Percentiles rank a stretch among this genome's conserved stretches.
These are phyloP conservation scores for Planococcus citri DNA, from an alignment of 1,140 invertebrate species.

Conservation along the genomic window DNA sequence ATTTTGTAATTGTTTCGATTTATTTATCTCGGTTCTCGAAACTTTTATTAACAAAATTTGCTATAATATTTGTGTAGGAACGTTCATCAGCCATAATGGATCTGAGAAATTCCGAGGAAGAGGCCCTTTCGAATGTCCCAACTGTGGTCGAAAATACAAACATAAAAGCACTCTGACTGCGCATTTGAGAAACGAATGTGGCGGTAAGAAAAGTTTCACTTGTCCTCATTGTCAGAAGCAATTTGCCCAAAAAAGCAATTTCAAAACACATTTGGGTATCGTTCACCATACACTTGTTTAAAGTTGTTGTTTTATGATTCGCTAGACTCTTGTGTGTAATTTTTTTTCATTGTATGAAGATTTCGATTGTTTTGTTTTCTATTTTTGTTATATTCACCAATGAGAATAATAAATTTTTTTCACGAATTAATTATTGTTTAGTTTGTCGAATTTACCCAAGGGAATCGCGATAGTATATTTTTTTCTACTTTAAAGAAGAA, in stretches of 20 bases:
- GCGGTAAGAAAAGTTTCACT: constrained; percentile 37
- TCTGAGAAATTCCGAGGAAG: not conserved
- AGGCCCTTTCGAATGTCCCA: not conserved
- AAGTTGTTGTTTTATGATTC: not conserved
- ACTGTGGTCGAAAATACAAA: constrained; percentile 25
- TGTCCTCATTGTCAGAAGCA: constrained; percentile 35
- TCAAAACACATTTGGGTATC: constrained; percentile 22
- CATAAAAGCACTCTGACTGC: constrained; percentile 28
- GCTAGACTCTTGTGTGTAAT: no score
- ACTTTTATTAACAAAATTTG: not conserved
- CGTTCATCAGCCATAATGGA: constrained; percentile 32
- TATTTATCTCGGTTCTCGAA: not conserved
- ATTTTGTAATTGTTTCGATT: not conserved
- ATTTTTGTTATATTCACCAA: no score
- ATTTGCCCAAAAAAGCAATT: constrained; percentile 23
- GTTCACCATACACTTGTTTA: constrained; percentile 20
- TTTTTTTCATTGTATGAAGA: no score
- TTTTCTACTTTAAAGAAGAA: no score
- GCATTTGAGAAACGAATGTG: constrained; percentile 42
- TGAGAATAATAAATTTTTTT: no score
- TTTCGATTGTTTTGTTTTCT: no score
- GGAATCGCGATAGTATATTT: no score
- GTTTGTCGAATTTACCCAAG: no score
- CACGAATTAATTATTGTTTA: no score
- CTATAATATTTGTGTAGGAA: constrained; percentile 26